Conservation (phyloP, 2,888 invertebrate species). For the Spilarctia lutea region DNA sequence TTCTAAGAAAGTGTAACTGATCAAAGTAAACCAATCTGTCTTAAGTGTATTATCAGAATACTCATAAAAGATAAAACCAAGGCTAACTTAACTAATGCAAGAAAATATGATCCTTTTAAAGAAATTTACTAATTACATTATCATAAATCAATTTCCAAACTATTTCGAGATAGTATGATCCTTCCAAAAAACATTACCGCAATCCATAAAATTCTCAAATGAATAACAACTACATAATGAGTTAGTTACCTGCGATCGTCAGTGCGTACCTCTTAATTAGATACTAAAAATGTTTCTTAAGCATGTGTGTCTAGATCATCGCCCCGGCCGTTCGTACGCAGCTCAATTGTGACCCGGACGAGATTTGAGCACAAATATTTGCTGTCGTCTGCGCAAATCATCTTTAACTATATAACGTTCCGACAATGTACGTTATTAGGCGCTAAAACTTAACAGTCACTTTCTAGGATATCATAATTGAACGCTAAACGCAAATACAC, state of each 20-base stretch:
- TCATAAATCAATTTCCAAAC: too few relatives aligned
- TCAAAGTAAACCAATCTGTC: too few relatives aligned
- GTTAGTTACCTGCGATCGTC: too few relatives aligned
- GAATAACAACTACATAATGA: too few relatives aligned
- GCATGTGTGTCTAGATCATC: slow-evolving; percentile 23
- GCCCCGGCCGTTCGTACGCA: slow-evolving; percentile 16
- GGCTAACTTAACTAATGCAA: too few relatives aligned
- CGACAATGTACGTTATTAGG: not conserved
- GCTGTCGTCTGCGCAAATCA: slow-evolving; percentile 28
- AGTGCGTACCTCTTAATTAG: too few relatives aligned
- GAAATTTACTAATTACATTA: too few relatives aligned
- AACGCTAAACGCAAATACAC: not conserved
- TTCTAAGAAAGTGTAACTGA: not conserved
- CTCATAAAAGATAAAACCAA: too few relatives aligned
- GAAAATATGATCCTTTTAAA: too few relatives aligned
- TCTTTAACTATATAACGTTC: slow-evolving; percentile 15
- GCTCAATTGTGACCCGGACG: not conserved
- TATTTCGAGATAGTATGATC: too few relatives aligned
- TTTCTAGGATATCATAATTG: not conserved
- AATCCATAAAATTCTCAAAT: too few relatives aligned
- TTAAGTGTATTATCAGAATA: not conserved
- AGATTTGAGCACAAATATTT: slow-evolving; percentile 31
- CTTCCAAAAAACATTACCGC: too few relatives aligned
- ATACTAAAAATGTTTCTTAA: slow-evolving; percentile 1
- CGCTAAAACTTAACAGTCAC: not conserved